Percentiles rank a stretch among this genome's conserved stretches.
Conservation (phyloP, 1,140 invertebrate genomes). For the Leguminivora glycinivorella region DNA sequence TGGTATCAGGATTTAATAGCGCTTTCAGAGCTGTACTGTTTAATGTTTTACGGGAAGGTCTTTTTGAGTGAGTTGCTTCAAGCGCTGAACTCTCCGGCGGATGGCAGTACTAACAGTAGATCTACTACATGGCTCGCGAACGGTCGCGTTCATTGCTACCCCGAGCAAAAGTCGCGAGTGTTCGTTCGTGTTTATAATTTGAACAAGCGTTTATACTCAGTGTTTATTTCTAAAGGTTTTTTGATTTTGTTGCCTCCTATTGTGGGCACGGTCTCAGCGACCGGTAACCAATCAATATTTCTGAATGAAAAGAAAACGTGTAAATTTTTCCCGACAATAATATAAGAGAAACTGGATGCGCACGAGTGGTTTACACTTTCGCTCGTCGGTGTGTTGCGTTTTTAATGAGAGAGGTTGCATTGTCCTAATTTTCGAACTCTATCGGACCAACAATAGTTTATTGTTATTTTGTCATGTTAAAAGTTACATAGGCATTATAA, state of each 20-base stretch:
- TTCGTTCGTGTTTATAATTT: slow-evolving; percentile 41
- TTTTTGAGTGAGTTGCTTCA: slow-evolving; percentile 37
- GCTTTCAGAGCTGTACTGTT: slow-evolving; percentile 2
- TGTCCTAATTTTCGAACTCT: slow-evolving; percentile 26
- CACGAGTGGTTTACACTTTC: slow-evolving; percentile 61
- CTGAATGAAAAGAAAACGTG: slow-evolving; percentile 17
- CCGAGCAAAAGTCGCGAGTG: slow-evolving; percentile 52
- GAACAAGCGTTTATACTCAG: not conserved
- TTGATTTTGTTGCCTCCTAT: not conserved
- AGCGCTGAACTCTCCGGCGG: slow-evolving; percentile 27
- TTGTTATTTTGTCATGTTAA: not conserved
- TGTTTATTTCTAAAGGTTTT: slow-evolving; percentile 8
- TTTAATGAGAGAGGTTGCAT: slow-evolving; percentile 19
- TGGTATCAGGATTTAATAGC: not conserved
- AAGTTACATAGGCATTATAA: not conserved
- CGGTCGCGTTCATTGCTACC: slow-evolving; percentile 44
- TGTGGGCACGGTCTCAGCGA: not conserved
- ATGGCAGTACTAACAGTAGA: slow-evolving; percentile 44
- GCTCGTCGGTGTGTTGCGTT: slow-evolving; percentile 39
- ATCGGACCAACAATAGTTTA: slow-evolving; percentile 10
- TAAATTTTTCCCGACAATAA: slow-evolving; percentile 30
- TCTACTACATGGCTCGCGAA: slow-evolving; percentile 50
- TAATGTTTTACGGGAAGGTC: not conserved
- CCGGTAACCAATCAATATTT: not conserved
- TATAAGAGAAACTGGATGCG: slow-evolving; percentile 57